These are phyloP conservation scores for Hemiscyllium ocellatum DNA, from an alignment of 2,113 vertebrate genomes.

Conservation along the genomic window DNA sequence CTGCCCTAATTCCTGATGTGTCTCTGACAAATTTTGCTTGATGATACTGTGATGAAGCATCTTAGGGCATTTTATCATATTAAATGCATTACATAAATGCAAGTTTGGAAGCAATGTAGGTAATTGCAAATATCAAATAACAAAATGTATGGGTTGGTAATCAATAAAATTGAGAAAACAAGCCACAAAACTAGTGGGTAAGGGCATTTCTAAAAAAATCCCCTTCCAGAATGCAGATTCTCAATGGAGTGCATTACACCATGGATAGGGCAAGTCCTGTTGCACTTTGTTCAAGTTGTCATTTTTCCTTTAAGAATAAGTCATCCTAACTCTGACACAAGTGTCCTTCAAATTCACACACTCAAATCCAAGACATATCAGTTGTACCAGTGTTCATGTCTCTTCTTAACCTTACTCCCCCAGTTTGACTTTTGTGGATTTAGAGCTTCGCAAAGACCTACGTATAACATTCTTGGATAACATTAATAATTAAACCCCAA, in stretches of 20 bases:
- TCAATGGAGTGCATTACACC: neutral
- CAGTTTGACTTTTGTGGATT: neutral
- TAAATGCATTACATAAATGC: no score
- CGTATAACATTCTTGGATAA: neutral
- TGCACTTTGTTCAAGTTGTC: neutral
- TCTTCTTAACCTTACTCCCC: neutral
- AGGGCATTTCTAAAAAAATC: neutral
- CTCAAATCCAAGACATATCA: neutral
- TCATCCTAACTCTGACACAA: neutral
- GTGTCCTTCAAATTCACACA: neutral
- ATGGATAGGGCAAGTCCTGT: neutral
- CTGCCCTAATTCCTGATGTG: no score
- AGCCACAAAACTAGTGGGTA: neutral
- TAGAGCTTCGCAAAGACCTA: neutral
- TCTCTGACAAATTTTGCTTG: no score
- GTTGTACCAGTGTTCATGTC: neutral
- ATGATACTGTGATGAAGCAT: no score
- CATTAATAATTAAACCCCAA: neutral
- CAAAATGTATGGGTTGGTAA: neutral
- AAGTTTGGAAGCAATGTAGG: no score
- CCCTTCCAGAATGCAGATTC: neutral
- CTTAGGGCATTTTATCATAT: no score
- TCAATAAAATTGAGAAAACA: neutral
- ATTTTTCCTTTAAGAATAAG: neutral
- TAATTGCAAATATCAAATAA: neutral